Base-by-base conservation (phyloP, 2,797 vertebrate species). In the Alcedo quadribrachys region DNA sequence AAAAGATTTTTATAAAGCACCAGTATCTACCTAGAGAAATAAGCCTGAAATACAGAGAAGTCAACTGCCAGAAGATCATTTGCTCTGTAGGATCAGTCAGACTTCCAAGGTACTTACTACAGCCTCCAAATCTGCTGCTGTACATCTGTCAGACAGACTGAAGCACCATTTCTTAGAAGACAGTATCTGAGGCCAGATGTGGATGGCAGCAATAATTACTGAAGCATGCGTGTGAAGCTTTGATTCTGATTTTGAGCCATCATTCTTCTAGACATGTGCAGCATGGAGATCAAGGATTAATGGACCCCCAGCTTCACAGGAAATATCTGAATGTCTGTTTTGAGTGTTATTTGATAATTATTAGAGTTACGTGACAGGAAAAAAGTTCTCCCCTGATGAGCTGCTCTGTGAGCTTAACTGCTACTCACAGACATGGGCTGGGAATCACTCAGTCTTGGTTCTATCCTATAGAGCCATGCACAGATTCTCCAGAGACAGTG, bases 41-140 rank as follows among this genome's bases (percentile, higher is more conserved):
- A 62, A 81, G 21, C 12, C 0, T 67, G 53, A 86, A 85, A 85
- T 15, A 79, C 15, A 60, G 51, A 65, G 37, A 2, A 27, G 70
- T 43, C 22, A 79, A 30, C 22, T 62, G 33, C 8, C 27, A 81
- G 33, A 88, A 79, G 30, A 80, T 43, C n/a, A 58, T 37, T 50
- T 12, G 48, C 8, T 63, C 18, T 42, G n/a, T 27, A 57, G 37
- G 5, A 75, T 7, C 7, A 58, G 11, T 65, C 27, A 65, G 58
- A 87, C 27, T 71, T 88, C 66, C 20, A 79, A 76, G 18, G 8
- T 15, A 63, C 28, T 81, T 87, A 50, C 48, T 81, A 88, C 35
- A 69, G 48, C 16, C 43, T 78, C 66, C 27, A 60, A 58, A 57
- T 22, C 10, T 42, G 54, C 22, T 45, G 32, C 42, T 87, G 74